Base-by-base conservation (phyloP, 1,140 invertebrate genomes). In the Meloidogyne exigua region DNA sequence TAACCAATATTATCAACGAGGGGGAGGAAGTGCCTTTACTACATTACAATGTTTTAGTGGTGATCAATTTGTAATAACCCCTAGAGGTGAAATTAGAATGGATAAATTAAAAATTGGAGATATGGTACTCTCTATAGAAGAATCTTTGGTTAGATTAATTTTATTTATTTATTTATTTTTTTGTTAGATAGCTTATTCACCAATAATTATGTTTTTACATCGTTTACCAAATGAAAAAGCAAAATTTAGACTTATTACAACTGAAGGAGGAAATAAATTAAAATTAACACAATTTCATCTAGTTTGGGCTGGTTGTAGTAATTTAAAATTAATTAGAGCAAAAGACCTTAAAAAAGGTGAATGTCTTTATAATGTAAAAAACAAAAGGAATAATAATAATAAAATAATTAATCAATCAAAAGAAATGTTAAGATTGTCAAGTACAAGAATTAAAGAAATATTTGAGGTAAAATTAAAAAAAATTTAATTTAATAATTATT, bases 151-250 rank as follows among this genome's bases (percentile, higher is more conserved):
- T 32, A 1, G 3, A 4, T 11, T 76, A 78, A 21, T 25, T 36
- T 18, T 65, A 67, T 15, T 78, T 13, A 26, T 18, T 36, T 64
- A 57, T 68, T 12, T 11, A 64, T 11, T 13, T 36, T 18, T 13
- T 23, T 64, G 76, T 83, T 15, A 82, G 80, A 68, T 82, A 23
- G 21, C 75, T 15, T 82, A 73, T 49, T 84, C 81, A 9, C 82
- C 79, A 25, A 57, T 82, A n/a, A 39, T 82, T 10, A 84, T 81
- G 79, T 82, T 82, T 65, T 28, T 82, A 28, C 81, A 82, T 78
- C 73, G 76, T 12, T 79, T 82, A 67, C 25, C 44, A 2, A 65
- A 76, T 4, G 79, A 81, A 76, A 28, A 39, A 25, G 81, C 81
- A 26, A 42, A 32, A 21, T 84, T 70, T 63, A 25, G 13, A 21